Evolutionary conservation across 2,113 vertebrate genomes (phyloP), one percentile per base, ranked within the genome.

Genomic region (Cnemophilus loriae): DNA sequence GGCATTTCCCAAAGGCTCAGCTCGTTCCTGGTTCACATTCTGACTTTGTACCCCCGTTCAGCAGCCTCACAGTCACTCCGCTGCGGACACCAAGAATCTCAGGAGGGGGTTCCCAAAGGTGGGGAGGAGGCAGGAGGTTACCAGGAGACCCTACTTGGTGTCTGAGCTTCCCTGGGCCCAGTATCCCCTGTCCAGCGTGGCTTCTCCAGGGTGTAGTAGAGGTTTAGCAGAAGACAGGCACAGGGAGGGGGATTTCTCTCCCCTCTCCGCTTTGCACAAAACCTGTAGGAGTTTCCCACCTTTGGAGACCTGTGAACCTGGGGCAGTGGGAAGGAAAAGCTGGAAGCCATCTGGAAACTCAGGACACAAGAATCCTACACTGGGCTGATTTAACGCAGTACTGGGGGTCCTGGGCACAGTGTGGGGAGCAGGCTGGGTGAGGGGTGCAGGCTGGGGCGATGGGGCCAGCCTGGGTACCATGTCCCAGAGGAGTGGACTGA

Each of bases 11-110:
- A 76, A 82, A 85, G 85, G 74, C 33, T 87, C 68, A 33, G 63
- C 42, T 55, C 3, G 0, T 74, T 83, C 85, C 53, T 63, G 75
- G 70, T 16, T 95, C 10, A 0, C 0, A 0, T 50, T 85, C 82
- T 84, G 52, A 42, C 70, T 83, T 77, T 19, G 28, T 35, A n/a
- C 41, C 41, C 4, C 0, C 1, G 3, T 24, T 68, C 57, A 65
- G 56, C 56, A 81, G n/a, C 46, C 52, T 69, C 10, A 16, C 0
- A 3, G 19, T 70, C 86, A 37, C 33, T 42, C 35, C 44, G 49
- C 39, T 5, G 2, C 15, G 3, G 42, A 37, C 44, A 64, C 28
- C 49, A 42, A 32, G 24, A 39, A 32, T 20, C 18, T 44, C 1
- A 1, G 50, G 49, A 63, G 13, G 7, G 22, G 10, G 1, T 16